A percentile compares a stretch with the other conserved stretches of the same genome.
These are phyloP conservation scores for Cenopis cana DNA, from an alignment of 2,888 invertebrate species.

Conservation along the genomic window DNA sequence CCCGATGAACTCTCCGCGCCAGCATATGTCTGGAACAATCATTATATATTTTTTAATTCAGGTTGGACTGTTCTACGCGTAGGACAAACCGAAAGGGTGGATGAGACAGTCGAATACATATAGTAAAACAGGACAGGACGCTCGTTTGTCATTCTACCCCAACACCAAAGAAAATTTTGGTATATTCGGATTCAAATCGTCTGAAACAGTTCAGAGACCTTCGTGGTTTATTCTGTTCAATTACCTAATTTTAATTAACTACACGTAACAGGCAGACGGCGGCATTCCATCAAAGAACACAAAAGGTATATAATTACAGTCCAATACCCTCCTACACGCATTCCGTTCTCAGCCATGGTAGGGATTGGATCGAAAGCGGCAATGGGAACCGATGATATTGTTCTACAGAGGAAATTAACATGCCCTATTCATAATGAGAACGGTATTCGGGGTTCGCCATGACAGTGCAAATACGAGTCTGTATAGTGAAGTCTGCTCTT, in stretches of 20 bases:
- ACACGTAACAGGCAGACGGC: not conserved
- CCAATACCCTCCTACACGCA: slow-evolving; percentile 57
- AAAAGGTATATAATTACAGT: slow-evolving; percentile 54
- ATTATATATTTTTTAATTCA: slow-evolving; percentile 9
- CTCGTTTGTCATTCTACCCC: too few species aligned
- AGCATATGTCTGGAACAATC: slow-evolving; percentile 88
- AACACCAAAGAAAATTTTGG: too few species aligned
- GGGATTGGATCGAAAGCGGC: slow-evolving; percentile 53
- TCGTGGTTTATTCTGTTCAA: too few species aligned
- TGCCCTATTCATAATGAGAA: slow-evolving; percentile 6
- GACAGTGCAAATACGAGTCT: not conserved
- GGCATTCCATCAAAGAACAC: slow-evolving; percentile 14
- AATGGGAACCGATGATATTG: slow-evolving; percentile 31
- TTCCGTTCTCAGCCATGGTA: slow-evolving; percentile 56
- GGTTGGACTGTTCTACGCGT: not conserved
- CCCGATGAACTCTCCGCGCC: slow-evolving; percentile 87
- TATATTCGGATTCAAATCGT: too few species aligned
- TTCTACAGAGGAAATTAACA: slow-evolving; percentile 19
- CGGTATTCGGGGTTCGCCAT: slow-evolving; percentile 9
- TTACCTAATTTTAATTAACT: not conserved
- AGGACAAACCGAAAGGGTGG: too few species aligned
- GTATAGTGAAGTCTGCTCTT: not conserved
- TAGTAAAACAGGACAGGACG: too few species aligned
- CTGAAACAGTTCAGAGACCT: too few species aligned
- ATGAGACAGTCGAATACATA: too few species aligned